phyloP scores from a whole-genome alignment of 2,888 invertebrate species.

The Hetaerina titia region DNA sequence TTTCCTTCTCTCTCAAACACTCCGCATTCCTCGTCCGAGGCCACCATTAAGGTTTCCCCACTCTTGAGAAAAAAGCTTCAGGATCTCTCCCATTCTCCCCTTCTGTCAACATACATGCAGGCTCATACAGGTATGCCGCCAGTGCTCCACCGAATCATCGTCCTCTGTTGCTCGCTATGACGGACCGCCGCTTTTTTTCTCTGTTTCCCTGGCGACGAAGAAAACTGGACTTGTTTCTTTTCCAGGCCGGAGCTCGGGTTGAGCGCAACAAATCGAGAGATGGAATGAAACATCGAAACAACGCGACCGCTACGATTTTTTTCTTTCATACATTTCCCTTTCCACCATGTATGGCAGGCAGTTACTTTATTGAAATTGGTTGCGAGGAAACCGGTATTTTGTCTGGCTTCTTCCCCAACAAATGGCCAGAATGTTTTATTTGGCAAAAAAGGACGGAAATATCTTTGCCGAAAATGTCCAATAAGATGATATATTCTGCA shows the following conservation, averaged over 20 bases:
- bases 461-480: neutral
- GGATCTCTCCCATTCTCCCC: neutral
- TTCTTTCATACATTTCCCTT: neutral
- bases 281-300: neutral
- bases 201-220: neutral
- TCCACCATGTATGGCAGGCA: neutral
- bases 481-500: neutral
- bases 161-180: neutral
- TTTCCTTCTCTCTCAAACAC: neutral
- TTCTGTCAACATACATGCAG: constrained; percentile 6
- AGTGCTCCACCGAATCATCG: neutral
- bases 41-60: constrained; percentile 15
- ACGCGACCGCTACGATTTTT: neutral
- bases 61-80: neutral
- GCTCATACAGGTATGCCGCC: neutral
- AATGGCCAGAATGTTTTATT: neutral
- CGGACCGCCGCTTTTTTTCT: neutral
- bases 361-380: constrained; percentile 37
- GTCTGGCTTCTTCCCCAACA: neutral
- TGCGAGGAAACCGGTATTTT: constrained; percentile 44
- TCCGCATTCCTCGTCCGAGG: constrained; percentile 38
- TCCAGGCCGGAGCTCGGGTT: neutral
- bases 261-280: neutral
- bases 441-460: neutral
- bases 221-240: neutral